phyloP scores from a whole-genome alignment of 2,797 vertebrate genomes.

The Odontamblyopus rebecca region DNA sequence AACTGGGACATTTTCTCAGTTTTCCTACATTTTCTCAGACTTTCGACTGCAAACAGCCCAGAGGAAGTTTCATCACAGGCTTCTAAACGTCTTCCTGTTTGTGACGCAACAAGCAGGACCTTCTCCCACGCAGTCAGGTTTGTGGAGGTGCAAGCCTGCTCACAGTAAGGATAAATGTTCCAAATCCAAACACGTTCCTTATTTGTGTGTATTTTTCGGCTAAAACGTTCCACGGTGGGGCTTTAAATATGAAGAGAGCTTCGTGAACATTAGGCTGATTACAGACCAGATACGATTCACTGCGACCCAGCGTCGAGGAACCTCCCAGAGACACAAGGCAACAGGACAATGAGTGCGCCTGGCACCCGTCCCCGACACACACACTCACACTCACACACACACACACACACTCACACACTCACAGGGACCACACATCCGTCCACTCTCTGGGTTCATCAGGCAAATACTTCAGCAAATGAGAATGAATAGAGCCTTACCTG shows the following conservation, averaged over 20 bases:
- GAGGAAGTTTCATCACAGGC: too few relatives aligned
- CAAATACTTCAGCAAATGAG: constrained; percentile 75
- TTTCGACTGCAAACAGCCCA: too few relatives aligned
- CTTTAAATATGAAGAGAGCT: constrained; percentile 13
- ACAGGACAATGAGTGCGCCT: constrained; percentile 51
- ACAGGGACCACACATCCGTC: constrained; percentile 60
- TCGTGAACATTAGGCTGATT: constrained; percentile 71
- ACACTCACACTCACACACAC: constrained; percentile 42
- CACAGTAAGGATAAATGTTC: too few relatives aligned
- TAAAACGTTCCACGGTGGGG: neutral
- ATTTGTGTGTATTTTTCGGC: too few relatives aligned
- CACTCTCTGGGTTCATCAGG: constrained; percentile 69
- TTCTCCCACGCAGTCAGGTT: too few relatives aligned
- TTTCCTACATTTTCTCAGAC: too few relatives aligned
- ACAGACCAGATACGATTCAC: constrained; percentile 53
- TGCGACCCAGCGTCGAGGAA: constrained; percentile 19
- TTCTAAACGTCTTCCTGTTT: too few relatives aligned
- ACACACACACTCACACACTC: constrained; percentile 56
- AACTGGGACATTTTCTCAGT: too few relatives aligned
- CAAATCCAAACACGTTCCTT: too few relatives aligned
- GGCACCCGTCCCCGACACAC: constrained; percentile 46
- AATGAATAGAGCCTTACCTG: constrained; percentile 76
- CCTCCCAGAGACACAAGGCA: constrained; percentile 42
- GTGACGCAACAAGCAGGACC: too few relatives aligned
- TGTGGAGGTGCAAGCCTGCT: too few relatives aligned